phyloP scores from a whole-genome alignment of 1,140 invertebrate species.

The Delia radicum region DNA sequence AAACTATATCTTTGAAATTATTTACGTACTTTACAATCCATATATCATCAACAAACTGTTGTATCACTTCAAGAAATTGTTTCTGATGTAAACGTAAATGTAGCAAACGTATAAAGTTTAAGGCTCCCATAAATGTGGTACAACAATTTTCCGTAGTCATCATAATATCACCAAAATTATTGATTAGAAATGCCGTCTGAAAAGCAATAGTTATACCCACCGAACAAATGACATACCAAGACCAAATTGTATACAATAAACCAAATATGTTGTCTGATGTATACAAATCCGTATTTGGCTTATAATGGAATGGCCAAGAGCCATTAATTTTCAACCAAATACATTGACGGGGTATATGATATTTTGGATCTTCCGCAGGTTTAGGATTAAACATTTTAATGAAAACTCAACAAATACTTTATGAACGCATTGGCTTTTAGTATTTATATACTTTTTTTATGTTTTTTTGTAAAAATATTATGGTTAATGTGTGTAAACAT shows the following conservation, averaged over 20 bases:
- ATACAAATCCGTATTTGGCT: neutral
- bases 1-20: neutral
- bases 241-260: slow-evolving; percentile 38
- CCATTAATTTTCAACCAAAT: slow-evolving; percentile 52
- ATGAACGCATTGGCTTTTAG: neutral
- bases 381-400: slow-evolving; percentile 30
- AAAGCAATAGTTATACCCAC: slow-evolving; percentile 48
- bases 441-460: neutral
- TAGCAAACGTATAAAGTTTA: slow-evolving; percentile 47
- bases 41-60: slow-evolving; percentile 41
- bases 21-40: slow-evolving; percentile 49
- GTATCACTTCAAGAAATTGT: slow-evolving; percentile 37
- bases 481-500: neutral
- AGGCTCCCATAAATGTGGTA: slow-evolving; percentile 49
- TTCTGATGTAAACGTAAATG: slow-evolving; percentile 42
- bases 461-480: neutral
- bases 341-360: slow-evolving; percentile 46
- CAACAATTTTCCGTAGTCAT: slow-evolving; percentile 52
- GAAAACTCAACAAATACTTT: too few species aligned
- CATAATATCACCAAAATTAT: slow-evolving; percentile 45
- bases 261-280: neutral
- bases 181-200: slow-evolving; percentile 42
- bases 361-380: slow-evolving; percentile 26
- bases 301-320: slow-evolving; percentile 41
- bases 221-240: slow-evolving; percentile 44